Evolutionary conservation across 2,113 vertebrate species (phyloP).

Genomic region (Guaruba guarouba): DNA sequence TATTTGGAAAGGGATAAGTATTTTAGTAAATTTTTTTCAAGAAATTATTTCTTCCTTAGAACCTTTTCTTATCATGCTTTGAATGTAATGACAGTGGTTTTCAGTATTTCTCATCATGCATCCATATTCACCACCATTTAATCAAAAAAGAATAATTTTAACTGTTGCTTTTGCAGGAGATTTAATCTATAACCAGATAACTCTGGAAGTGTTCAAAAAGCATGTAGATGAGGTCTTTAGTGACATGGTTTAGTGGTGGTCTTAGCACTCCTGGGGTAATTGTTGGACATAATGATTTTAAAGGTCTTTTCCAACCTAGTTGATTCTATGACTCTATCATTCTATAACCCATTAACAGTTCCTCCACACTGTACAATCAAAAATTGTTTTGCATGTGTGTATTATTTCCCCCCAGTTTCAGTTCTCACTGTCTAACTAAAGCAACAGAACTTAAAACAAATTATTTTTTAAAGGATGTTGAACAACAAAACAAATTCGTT

Average conservation of each 20-base stretch:
- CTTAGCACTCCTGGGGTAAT: background rate
- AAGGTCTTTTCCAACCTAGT: background rate
- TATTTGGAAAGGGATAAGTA: background rate
- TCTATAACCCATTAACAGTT: background rate
- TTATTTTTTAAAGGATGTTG: background rate
- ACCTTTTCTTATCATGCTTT: background rate
- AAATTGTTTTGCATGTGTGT: background rate
- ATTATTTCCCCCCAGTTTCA: background rate
- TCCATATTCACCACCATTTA: background rate
- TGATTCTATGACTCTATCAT: background rate
- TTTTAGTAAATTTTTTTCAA: background rate
- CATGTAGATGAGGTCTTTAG: background rate
- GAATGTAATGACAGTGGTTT: background rate
- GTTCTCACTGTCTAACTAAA: background rate
- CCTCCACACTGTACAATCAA: background rate
- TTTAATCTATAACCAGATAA: background rate
- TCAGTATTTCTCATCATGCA: background rate
- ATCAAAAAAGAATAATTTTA: background rate
- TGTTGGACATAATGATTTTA: background rate
- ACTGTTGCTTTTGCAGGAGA: background rate
- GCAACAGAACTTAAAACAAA: background rate
- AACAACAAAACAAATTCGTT: background rate
- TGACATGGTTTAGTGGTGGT: too few species aligned
- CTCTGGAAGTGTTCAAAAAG: background rate
- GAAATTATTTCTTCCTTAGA: background rate